Percentiles rank a stretch among this genome's conserved stretches.
Conservation (phyloP, 2,113 vertebrate genomes). For the Pogona vitticeps region DNA sequence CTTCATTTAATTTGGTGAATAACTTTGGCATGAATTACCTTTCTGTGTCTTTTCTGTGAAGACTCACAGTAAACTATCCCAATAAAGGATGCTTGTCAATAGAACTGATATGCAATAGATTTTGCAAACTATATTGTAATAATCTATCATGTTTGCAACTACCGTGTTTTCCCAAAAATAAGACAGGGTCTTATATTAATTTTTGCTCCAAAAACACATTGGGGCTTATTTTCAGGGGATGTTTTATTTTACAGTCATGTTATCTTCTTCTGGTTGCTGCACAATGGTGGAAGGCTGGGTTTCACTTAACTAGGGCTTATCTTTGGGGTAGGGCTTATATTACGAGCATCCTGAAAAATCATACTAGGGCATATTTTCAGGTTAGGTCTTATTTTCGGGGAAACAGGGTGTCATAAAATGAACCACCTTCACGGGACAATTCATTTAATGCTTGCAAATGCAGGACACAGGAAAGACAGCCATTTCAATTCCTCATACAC, state of each 20-base stretch:
- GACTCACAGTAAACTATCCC: background rate
- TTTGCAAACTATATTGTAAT: background rate
- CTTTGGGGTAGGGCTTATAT: no score
- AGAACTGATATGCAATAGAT: background rate
- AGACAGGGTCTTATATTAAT: no score
- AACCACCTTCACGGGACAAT: background rate
- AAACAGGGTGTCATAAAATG: background rate
- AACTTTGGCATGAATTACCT: background rate
- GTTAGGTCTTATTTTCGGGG: no score
- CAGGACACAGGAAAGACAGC: background rate
- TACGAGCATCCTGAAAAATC: no score
- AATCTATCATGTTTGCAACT: conserved; percentile 1
- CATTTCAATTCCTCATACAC: background rate
- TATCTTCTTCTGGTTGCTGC: no score
- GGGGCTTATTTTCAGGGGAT: no score
- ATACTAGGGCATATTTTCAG: no score
- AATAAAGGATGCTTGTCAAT: background rate
- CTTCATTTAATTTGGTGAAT: background rate
- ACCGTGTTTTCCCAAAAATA: no score
- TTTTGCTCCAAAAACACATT: no score
- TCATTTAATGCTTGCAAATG: background rate
- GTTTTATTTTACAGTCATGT: no score
- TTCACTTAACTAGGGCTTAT: no score
- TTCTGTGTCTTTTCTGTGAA: background rate
- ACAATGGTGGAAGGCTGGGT: no score